phyloP scores from a whole-genome alignment of 53 echinoderm and acorn worm genomes.

The Crossaster papposus region DNA sequence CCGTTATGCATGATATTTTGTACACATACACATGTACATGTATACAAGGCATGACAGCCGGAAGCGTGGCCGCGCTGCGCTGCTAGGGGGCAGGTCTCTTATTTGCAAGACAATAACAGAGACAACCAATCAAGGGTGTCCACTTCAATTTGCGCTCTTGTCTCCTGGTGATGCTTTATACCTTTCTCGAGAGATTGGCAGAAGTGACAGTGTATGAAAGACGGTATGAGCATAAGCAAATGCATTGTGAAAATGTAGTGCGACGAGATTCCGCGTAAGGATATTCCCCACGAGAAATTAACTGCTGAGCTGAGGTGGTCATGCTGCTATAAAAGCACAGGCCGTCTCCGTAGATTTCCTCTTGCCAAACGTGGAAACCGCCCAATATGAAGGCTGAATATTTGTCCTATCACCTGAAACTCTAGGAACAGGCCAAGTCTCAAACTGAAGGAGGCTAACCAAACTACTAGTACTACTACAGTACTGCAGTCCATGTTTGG shows the following conservation, averaged over 20 bases:
- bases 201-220: not conserved
- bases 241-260: not conserved
- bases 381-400: not conserved
- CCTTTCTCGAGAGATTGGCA: not conserved
- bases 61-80: too few relatives aligned
- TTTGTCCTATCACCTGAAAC: not conserved
- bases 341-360: not conserved
- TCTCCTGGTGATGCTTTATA: not conserved
- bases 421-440: not conserved
- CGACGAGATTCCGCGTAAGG: not conserved
- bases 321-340: slow-evolving; percentile 15
- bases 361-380: not conserved
- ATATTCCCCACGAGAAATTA: not conserved
- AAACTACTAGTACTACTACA: too few relatives aligned
- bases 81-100: not conserved
- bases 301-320: not conserved
- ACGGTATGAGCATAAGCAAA: not conserved
- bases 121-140: not conserved
- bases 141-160: not conserved
- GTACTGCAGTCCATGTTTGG: not conserved
- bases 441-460: not conserved
- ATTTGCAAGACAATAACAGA: not conserved
- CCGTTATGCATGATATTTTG: too few relatives aligned
- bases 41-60: too few relatives aligned
- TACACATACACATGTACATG: too few relatives aligned